phyloP scores from a whole-genome alignment of 2,113 vertebrate genomes.

The Procapra przewalskii region DNA sequence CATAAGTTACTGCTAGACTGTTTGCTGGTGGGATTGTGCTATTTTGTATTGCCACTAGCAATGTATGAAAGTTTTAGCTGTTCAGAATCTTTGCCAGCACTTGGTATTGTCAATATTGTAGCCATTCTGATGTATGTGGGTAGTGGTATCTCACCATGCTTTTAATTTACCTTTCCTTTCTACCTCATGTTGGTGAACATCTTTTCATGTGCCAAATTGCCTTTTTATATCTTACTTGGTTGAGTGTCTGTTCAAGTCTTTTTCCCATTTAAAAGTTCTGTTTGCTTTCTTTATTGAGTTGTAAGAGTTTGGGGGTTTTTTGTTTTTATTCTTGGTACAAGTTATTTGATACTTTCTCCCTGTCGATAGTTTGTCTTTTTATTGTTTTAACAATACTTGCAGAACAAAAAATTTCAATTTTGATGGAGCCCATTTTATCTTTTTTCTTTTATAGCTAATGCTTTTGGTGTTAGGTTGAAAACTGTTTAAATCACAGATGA shows the following conservation, averaged over 20 bases:
- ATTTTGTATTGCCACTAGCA: neutral
- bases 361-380: neutral
- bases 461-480: neutral
- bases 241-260: neutral
- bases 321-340: neutral
- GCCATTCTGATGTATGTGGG: neutral
- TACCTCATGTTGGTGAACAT: neutral
- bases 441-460: neutral
- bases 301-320: neutral
- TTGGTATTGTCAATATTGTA: neutral
- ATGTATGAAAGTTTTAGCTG: neutral
- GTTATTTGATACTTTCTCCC: neutral
- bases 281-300: neutral
- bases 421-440: neutral
- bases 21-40: neutral
- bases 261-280: neutral
- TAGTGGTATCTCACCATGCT: neutral
- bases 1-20: neutral
- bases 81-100: neutral
- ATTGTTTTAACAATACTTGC: neutral
- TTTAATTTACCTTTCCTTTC: conserved; percentile 18
- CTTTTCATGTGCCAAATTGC: neutral
- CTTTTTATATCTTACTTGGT: neutral
- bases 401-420: neutral
- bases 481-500: conserved; percentile 10